Evolutionary conservation across 2,113 vertebrate genomes (phyloP).

Genomic region (Oncorhynchus mykiss): DNA sequence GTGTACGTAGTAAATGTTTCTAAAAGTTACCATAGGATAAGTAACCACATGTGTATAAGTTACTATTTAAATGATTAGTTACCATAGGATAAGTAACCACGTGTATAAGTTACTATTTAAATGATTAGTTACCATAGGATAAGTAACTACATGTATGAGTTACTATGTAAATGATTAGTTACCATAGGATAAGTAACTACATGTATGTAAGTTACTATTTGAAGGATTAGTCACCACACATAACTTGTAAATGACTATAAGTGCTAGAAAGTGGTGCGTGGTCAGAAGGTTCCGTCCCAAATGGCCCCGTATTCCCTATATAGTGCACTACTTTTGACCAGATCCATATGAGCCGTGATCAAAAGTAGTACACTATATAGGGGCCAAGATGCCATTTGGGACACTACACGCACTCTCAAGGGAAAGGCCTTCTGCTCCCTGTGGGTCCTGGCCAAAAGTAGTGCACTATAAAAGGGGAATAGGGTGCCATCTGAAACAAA

Average conservation of each 20-base stretch:
- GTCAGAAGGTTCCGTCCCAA: no score
- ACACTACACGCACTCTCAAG: no score
- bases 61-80: neutral
- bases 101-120: neutral
- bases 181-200: neutral
- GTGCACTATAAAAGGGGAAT: no score
- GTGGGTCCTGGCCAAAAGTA: no score
- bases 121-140: neutral
- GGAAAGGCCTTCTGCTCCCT: neutral
- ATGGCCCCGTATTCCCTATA: no score
- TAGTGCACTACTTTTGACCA: no score
- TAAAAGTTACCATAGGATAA: neutral
- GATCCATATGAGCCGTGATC: no score
- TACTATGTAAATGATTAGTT: neutral
- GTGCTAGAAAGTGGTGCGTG: slow-evolving; percentile 2
- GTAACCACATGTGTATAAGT: neutral
- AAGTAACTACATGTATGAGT: neutral
- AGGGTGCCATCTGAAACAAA: no score
- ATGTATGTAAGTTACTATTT: neutral
- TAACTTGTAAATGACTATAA: neutral
- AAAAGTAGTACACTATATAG: no score
- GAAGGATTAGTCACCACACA: neutral
- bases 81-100: neutral
- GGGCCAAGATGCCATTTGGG: no score
- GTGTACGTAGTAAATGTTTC: slow-evolving; percentile 10